Evolutionary conservation across 2,797 vertebrate species (phyloP).

Genomic region (Enteromius unitaeniatus): DNA sequence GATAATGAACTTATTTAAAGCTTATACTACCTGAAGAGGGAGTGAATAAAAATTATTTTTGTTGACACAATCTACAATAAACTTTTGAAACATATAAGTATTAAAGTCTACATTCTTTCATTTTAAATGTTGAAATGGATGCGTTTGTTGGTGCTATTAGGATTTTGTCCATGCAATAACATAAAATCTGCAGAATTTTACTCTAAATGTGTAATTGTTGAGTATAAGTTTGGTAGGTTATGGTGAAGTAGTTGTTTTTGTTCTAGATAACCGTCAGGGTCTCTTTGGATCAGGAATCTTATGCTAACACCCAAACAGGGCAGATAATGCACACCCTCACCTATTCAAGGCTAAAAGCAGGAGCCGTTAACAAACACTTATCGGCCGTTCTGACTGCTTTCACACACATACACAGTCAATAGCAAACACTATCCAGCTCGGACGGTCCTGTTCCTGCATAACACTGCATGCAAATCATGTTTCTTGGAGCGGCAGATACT

Average conservation of each 20-base stretch:
- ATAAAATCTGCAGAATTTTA: not conserved
- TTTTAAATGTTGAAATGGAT: not conserved
- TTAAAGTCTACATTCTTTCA: not conserved
- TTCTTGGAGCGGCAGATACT: not conserved
- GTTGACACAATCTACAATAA: slow-evolving; percentile 23
- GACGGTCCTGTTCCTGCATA: slow-evolving; percentile 15
- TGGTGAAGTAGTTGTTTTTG: not conserved
- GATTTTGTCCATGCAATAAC: not conserved
- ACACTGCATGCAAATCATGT: slow-evolving; percentile 20
- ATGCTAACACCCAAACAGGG: slow-evolving; percentile 31
- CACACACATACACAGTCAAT: slow-evolving; percentile 32
- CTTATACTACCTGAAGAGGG: not conserved
- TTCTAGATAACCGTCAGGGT: slow-evolving; percentile 29
- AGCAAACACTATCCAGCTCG: not conserved
- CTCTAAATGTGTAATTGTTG: not conserved
- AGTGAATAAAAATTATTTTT: not conserved
- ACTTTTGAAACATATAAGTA: not conserved
- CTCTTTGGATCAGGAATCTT: slow-evolving; percentile 21
- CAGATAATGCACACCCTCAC: slow-evolving; percentile 42
- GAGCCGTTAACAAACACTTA: slow-evolving; percentile 45
- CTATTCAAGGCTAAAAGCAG: slow-evolving; percentile 49
- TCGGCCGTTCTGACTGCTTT: slow-evolving; percentile 40
- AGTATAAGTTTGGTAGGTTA: not conserved
- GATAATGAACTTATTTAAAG: not conserved
- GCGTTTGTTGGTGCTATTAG: not conserved